Evolutionary conservation across 2,888 invertebrate species (phyloP), one percentile per base, ranked within the genome.

Genomic region (Beris chalybata): DNA sequence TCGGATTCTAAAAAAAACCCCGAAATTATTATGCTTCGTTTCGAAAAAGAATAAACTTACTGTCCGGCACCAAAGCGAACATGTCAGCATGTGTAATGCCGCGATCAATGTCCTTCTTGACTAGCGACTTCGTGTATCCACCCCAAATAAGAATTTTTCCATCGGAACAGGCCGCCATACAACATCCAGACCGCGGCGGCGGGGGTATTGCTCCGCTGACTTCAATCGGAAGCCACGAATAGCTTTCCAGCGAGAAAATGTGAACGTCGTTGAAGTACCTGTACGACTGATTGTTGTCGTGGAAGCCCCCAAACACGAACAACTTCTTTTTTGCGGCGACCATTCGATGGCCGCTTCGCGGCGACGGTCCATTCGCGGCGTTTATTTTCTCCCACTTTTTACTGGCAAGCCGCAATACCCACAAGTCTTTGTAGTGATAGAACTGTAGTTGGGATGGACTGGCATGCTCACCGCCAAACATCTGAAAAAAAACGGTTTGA

Each of bases 391-490:
- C 91, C 96, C 96, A 97, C 77, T 86, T 87, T 72, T 88, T 89
- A 0, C 86, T 85, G 43, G 85, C 84, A 0, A 95, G 78, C 71
- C 90, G 89, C 76, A 89, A 92, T 65, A 92, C 87, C 95, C 96
- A 97, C 0, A 97, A 82, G 77, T 97, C 96, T 76, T 88, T 89
- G 79, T 94, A 96, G 77, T 97, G 96, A 76, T 95, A 90, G 79
- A 95, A 97, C 80, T 96, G 96, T 15, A 91, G 88, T 76, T 95
- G 94, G 0, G 91, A 88, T 0, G 92, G 92, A 75, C 93, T 95
- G 4, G 93, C 90, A 81, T 90, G 95, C 82, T 97, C 96, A 1
- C 97, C 97, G 6, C 96, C 97, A 82, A 95, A 96, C 55, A 81
- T n/a, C 81, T 80, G 38, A 5, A 67, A 67, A 12, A 15, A 38